Percentiles rank a stretch among this genome's conserved stretches.
Conservation (phyloP, 1,140 invertebrate species). For the Uloborus diversus region DNA sequence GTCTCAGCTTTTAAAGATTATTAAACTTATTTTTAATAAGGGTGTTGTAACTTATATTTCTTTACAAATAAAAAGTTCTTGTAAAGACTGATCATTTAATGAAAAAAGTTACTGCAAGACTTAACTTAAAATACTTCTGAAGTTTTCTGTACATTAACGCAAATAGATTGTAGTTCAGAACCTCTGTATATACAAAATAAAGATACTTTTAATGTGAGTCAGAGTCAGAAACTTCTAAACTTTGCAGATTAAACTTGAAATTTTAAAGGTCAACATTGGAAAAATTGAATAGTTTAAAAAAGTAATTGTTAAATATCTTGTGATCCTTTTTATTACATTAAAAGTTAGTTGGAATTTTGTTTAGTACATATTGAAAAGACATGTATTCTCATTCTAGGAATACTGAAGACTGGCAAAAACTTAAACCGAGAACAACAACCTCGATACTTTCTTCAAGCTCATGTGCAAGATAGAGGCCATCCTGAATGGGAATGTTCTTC, state of each 20-base stretch:
- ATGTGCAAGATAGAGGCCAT: slow-evolving; percentile 65
- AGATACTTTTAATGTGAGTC: too few relatives aligned
- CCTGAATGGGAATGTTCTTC: slow-evolving; percentile 42
- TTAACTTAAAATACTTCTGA: neutral
- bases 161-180: too few relatives aligned
- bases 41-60: neutral
- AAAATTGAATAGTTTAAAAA: too few relatives aligned
- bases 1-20: neutral
- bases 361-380: too few relatives aligned
- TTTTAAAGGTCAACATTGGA: too few relatives aligned
- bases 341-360: too few relatives aligned
- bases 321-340: too few relatives aligned
- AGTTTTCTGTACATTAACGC: neutral
- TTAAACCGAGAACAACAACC: slow-evolving; percentile 85
- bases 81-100: neutral
- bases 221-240: too few relatives aligned
- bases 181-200: too few relatives aligned
- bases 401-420: slow-evolving; percentile 82
- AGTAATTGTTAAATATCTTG: too few relatives aligned
- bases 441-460: slow-evolving; percentile 76
- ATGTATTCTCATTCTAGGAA: too few relatives aligned
- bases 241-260: too few relatives aligned
- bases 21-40: neutral
- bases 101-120: neutral
- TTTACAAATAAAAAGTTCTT: neutral